phyloP scores from a whole-genome alignment of 2,888 invertebrate species.

The Orchesella flavescens region DNA sequence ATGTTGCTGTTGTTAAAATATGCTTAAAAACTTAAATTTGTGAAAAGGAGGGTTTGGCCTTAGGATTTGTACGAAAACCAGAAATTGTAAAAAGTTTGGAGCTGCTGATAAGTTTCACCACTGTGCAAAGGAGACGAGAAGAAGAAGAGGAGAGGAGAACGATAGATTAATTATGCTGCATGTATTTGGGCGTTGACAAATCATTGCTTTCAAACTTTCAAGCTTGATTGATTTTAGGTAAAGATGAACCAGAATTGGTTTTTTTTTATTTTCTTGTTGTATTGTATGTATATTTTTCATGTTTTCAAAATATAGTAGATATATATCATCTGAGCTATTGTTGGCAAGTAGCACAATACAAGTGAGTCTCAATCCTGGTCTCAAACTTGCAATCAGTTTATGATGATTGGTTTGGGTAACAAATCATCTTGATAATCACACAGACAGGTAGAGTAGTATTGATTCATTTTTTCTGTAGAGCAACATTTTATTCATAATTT shows the following conservation, averaged over 20 bases:
- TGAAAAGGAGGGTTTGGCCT: slow-evolving; percentile 6
- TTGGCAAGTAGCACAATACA: too few relatives aligned
- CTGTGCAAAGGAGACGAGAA: neutral
- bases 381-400: too few relatives aligned
- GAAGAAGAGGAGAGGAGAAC: slow-evolving; percentile 12
- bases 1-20: neutral
- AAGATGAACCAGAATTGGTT: slow-evolving; percentile 4
- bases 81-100: neutral
- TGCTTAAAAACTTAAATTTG: neutral
- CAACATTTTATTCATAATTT: too few relatives aligned
- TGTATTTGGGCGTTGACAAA: slow-evolving; percentile 58
- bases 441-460: too few relatives aligned
- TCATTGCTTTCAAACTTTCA: slow-evolving; percentile 35
- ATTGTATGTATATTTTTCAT: neutral
- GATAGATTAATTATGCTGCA: slow-evolving; percentile 50
- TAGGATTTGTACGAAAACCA: neutral
- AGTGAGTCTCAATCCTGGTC: too few relatives aligned
- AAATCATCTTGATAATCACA: too few relatives aligned
- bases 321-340: too few relatives aligned
- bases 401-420: too few relatives aligned
- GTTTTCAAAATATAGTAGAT: neutral
- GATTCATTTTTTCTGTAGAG: too few relatives aligned
- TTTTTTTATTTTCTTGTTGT: neutral
- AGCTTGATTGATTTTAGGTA: slow-evolving; percentile 58
- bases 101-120: neutral